Conservation (phyloP, 2,797 vertebrate genomes). For the Borostomias antarcticus region DNA sequence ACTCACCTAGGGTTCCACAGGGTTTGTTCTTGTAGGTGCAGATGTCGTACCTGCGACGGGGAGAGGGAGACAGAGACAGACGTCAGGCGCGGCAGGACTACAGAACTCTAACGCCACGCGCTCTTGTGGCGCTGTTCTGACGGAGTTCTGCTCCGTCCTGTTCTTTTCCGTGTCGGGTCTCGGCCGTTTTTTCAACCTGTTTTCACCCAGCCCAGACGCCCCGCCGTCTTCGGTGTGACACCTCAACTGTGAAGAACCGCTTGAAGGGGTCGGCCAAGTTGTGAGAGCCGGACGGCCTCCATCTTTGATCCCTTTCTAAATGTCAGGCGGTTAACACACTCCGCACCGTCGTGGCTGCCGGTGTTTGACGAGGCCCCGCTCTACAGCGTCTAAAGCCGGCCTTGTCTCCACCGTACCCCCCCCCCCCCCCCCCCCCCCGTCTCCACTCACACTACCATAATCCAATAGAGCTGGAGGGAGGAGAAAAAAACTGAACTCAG, state of each 20-base stretch:
- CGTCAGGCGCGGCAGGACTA: not conserved
- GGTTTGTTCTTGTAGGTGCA: slow-evolving; percentile 99
- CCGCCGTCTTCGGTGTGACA: no score
- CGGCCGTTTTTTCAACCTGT: no score
- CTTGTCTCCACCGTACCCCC: slow-evolving; percentile 6
- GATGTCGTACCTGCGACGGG: slow-evolving; percentile 91
- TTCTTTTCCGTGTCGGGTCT: no score
- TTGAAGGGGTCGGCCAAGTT: slow-evolving; percentile 18
- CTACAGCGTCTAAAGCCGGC: slow-evolving; percentile 12
- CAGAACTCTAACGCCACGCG: not conserved
- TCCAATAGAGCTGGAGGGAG: slow-evolving; percentile 41
- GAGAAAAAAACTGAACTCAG: not conserved
- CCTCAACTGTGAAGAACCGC: no score
- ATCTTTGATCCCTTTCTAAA: slow-evolving; percentile 16
- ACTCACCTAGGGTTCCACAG: slow-evolving; percentile 97
- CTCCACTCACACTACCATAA: slow-evolving; percentile 39
- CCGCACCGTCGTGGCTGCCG: not conserved
- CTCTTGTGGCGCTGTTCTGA: not conserved
- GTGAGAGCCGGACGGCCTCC: slow-evolving; percentile 33
- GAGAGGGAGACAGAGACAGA: slow-evolving; percentile 11
- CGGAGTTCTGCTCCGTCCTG: not conserved
- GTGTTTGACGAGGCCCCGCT: not conserved
- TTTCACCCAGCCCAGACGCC: no score
- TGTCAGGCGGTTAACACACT: slow-evolving; percentile 12
- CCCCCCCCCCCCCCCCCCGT: slow-evolving; percentile 27